Evolutionary conservation across 2,113 vertebrate species (phyloP).

Genomic region (Scolopax mira): DNA sequence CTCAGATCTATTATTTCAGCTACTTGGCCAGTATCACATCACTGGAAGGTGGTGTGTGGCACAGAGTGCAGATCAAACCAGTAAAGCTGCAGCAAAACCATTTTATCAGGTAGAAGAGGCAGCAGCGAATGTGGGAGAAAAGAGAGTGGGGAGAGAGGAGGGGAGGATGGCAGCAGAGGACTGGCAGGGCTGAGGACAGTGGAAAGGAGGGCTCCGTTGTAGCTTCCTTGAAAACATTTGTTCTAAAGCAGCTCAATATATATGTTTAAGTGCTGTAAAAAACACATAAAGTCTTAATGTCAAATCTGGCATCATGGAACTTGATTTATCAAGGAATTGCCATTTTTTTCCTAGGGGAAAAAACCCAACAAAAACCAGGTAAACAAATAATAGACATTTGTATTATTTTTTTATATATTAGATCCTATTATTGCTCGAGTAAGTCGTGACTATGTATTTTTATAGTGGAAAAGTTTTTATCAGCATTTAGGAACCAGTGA

Average conservation of each 20-base stretch:
- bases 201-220: rapidly evolving
- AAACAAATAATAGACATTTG: not conserved
- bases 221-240: not conserved
- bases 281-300: not conserved
- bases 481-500: not conserved
- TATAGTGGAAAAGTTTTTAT: not conserved
- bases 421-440: not conserved
- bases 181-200: not conserved
- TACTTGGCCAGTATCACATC: rapidly evolving
- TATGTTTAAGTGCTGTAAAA: not conserved
- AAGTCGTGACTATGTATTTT: not conserved
- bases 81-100: too few species aligned
- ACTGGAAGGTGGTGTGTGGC: not conserved
- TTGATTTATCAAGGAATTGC: not conserved
- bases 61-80: not conserved
- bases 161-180: not conserved
- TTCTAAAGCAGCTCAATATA: not conserved
- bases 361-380: not conserved
- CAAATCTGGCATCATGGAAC: not conserved
- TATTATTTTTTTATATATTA: not conserved
- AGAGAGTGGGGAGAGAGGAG: too few species aligned
- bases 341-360: not conserved
- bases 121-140: not conserved
- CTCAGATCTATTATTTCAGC: too few species aligned
- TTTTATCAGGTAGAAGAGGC: not conserved